A percentile compares a stretch with the other conserved stretches of the same genome.
Evolutionary conservation across 1,140 invertebrate species (phyloP).

Genomic region (Teleogryllus occipitalis): DNA sequence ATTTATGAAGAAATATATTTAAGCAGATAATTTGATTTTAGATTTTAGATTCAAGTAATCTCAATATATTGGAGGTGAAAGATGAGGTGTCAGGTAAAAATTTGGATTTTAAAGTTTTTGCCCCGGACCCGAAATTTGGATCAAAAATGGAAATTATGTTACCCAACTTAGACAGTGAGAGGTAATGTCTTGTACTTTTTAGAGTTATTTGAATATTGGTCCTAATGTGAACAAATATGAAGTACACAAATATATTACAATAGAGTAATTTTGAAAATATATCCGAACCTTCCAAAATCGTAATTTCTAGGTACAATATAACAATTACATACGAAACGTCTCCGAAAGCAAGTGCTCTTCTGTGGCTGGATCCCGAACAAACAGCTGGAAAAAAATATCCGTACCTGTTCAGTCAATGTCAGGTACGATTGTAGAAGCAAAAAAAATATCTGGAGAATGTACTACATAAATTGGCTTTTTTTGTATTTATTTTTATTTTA

Average conservation of each 20-base stretch:
- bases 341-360: slow-evolving; percentile 68
- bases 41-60: slow-evolving; percentile 69
- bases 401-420: slow-evolving; percentile 88
- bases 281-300: too few relatives aligned
- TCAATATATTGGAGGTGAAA: slow-evolving; percentile 50
- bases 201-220: neutral
- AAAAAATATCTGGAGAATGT: neutral
- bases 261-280: too few relatives aligned
- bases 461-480: too few relatives aligned
- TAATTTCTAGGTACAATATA: slow-evolving; percentile 46
- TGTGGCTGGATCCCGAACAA: slow-evolving; percentile 81
- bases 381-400: slow-evolving; percentile 81
- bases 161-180: slow-evolving; percentile 33
- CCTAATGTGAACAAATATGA: too few relatives aligned
- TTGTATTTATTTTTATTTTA: too few relatives aligned
- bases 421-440: slow-evolving; percentile 43
- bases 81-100: slow-evolving; percentile 42
- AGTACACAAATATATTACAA: too few relatives aligned
- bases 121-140: slow-evolving; percentile 58
- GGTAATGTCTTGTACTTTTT: neutral
- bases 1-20: slow-evolving; percentile 15
- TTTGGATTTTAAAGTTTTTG: slow-evolving; percentile 53
- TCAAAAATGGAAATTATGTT: slow-evolving; percentile 65
- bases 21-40: slow-evolving; percentile 37
- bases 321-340: slow-evolving; percentile 66